A percentile compares a stretch with the other conserved stretches of the same genome.
Conservation (phyloP, 2,113 vertebrate genomes). For the Paratilapia polleni region DNA sequence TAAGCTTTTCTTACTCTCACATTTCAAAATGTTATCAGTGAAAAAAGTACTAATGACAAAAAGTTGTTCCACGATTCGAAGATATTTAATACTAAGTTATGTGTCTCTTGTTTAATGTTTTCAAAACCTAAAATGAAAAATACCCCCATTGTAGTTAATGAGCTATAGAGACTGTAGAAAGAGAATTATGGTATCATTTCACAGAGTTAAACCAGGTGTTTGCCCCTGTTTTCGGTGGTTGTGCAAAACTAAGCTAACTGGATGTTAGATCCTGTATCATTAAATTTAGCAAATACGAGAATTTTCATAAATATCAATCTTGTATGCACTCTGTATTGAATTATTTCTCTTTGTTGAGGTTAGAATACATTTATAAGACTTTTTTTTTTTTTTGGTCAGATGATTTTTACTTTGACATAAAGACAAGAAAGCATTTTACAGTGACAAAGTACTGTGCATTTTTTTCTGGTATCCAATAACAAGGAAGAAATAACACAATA, state of each 20-base stretch:
- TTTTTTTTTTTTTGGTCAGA: not conserved
- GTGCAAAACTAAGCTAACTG: not conserved
- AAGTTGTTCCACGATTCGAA: not conserved
- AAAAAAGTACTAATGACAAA: not conserved
- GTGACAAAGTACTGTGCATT: not conserved
- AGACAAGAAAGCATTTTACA: not conserved
- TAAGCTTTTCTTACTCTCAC: not conserved
- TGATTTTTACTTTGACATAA: not conserved
- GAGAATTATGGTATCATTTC: not conserved
- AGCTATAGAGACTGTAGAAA: no score
- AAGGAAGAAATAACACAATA: no score
- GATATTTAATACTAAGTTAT: no score
- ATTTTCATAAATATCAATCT: not conserved
- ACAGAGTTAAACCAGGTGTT: not conserved
- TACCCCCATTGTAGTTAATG: no score
- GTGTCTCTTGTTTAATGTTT: no score
- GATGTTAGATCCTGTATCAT: not conserved
- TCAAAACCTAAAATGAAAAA: no score
- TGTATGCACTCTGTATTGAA: not conserved
- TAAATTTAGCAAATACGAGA: not conserved
- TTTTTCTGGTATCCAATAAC: not conserved
- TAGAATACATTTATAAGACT: not conserved
- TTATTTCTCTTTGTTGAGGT: not conserved
- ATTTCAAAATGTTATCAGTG: not conserved
- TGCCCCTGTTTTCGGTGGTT: not conserved